These are phyloP conservation scores for Clarias magur DNA, from an alignment of 2,113 vertebrate genomes.

Conservation along the genomic window DNA sequence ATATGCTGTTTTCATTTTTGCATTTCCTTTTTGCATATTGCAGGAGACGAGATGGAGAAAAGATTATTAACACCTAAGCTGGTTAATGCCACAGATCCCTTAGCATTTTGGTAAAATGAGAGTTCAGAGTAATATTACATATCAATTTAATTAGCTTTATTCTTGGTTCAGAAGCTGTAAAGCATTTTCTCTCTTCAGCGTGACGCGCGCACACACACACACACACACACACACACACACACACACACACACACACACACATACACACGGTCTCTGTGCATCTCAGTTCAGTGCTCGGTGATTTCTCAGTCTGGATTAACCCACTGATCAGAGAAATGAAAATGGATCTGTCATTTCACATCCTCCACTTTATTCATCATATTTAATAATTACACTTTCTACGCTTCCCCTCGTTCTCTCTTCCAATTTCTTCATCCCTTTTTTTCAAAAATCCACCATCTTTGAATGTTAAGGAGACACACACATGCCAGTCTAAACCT, in stretches of 20 bases:
- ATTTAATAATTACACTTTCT: slow-evolving; percentile 69
- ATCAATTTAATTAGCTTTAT: slow-evolving; percentile 70
- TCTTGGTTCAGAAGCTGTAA: slow-evolving; percentile 60
- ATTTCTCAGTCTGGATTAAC: slow-evolving; percentile 70
- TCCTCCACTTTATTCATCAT: slow-evolving; percentile 68
- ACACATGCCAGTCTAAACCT: slow-evolving; percentile 47
- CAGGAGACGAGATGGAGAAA: slow-evolving; percentile 44
- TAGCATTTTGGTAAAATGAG: slow-evolving; percentile 74
- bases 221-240: slow-evolving; percentile 30
- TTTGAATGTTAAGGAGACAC: slow-evolving; percentile 42
- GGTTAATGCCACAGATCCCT: slow-evolving; percentile 69
- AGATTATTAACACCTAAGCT: slow-evolving; percentile 74
- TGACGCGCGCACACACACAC: slow-evolving; percentile 34
- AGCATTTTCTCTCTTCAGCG: slow-evolving; percentile 54
- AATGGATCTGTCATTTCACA: slow-evolving; percentile 68
- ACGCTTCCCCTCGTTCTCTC: slow-evolving; percentile 26
- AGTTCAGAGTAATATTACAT: slow-evolving; percentile 73
- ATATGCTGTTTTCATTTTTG: slow-evolving; percentile 68
- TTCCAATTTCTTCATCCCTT: slow-evolving; percentile 57
- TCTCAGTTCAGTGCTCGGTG: slow-evolving; percentile 57
- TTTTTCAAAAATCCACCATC: slow-evolving; percentile 39
- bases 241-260: slow-evolving; percentile 40
- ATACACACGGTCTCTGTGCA: slow-evolving; percentile 43
- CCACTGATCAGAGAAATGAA: slow-evolving; percentile 72
- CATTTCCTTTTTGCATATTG: slow-evolving; percentile 22